phyloP scores from a whole-genome alignment of 2,113 vertebrate genomes.

The Eulemur macaco region DNA sequence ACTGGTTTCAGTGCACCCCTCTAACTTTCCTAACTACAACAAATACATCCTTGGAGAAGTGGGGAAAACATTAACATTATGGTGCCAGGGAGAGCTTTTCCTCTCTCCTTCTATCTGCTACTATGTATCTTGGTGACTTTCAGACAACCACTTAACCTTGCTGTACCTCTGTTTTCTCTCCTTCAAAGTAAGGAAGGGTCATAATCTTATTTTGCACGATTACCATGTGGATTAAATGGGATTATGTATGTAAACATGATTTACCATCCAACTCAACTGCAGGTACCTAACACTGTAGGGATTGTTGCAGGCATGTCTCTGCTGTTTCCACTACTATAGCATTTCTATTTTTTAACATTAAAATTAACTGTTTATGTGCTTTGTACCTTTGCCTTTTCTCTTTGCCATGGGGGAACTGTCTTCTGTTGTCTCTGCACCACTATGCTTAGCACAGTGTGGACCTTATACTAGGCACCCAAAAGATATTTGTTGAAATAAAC shows the following conservation, averaged over 20 bases:
- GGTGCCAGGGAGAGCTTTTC: background rate
- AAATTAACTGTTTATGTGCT: background rate
- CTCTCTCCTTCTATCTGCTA: background rate
- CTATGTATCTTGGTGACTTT: background rate
- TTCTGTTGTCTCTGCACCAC: background rate
- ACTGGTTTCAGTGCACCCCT: background rate
- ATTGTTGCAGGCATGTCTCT: accelerated
- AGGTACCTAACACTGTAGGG: accelerated
- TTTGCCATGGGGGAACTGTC: background rate
- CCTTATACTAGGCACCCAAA: background rate
- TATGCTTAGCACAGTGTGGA: background rate
- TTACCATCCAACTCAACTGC: background rate
- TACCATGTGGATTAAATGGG: background rate
- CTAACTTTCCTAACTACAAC: background rate
- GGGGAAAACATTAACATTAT: background rate
- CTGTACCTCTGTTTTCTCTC: background rate
- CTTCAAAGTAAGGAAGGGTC: background rate
- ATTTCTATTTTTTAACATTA: background rate
- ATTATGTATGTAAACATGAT: background rate
- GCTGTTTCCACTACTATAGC: accelerated
- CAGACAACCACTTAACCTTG: background rate
- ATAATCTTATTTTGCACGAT: background rate
- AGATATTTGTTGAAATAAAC: background rate
- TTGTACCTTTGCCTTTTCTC: background rate
- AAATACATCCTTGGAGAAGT: background rate